These are phyloP conservation scores for Epinotia bilunana DNA, from an alignment of 2,888 invertebrate genomes.

Conservation along the genomic window DNA sequence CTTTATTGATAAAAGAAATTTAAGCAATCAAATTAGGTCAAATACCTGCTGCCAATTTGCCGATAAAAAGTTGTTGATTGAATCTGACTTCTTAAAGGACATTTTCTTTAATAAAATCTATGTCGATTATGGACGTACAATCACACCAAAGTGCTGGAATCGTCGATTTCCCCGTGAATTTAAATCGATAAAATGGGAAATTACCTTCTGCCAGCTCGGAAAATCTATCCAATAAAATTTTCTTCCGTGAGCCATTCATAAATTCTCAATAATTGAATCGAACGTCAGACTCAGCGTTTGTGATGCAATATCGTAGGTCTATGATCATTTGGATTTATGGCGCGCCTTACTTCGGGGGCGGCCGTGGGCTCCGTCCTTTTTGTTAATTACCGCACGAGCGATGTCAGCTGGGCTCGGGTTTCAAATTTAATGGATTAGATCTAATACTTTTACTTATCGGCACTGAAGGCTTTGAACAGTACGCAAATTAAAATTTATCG, in stretches of 20 bases:
- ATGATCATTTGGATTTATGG: slow-evolving; percentile 67
- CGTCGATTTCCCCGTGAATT: slow-evolving; percentile 64
- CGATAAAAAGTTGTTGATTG: slow-evolving; percentile 36
- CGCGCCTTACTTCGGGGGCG: slow-evolving; percentile 47
- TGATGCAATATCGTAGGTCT: slow-evolving; percentile 67
- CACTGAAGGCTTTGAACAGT: slow-evolving; percentile 58
- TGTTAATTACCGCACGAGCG: slow-evolving; percentile 63
- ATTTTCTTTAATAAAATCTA: slow-evolving; percentile 38
- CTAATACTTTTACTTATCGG: slow-evolving; percentile 54
- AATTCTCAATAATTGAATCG: slow-evolving; percentile 79
- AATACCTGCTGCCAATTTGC: slow-evolving; percentile 24
- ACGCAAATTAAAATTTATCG: slow-evolving; percentile 63
- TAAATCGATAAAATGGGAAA: slow-evolving; percentile 71
- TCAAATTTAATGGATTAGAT: slow-evolving; percentile 67
- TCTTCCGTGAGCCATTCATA: slow-evolving; percentile 73
- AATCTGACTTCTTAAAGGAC: slow-evolving; percentile 28
- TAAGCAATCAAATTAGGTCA: slow-evolving; percentile 31
- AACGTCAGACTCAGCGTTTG: slow-evolving; percentile 67
- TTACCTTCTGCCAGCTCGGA: slow-evolving; percentile 65
- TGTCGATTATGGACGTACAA: slow-evolving; percentile 33
- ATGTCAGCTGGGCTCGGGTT: slow-evolving; percentile 57
- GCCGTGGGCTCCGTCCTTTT: slow-evolving; percentile 57
- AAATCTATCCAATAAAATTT: slow-evolving; percentile 75
- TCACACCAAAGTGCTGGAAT: slow-evolving; percentile 55
- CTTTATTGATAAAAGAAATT: slow-evolving; percentile 27